phyloP scores from a whole-genome alignment of 2,888 invertebrate genomes.

The Lutraria lutraria region DNA sequence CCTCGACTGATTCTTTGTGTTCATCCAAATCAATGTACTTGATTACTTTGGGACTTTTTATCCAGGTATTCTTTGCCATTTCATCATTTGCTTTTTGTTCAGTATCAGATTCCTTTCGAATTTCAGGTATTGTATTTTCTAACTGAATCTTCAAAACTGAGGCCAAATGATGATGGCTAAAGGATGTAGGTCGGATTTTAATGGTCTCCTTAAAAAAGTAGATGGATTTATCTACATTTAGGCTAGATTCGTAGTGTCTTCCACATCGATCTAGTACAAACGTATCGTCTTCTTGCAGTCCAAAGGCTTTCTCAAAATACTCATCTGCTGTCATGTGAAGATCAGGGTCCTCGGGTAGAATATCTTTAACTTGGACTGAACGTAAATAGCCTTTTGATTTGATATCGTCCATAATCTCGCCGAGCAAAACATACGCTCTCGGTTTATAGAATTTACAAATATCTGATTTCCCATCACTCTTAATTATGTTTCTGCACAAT shows the following conservation, averaged over 20 bases:
- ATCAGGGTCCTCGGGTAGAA: slow-evolving; percentile 24
- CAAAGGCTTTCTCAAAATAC: slow-evolving; percentile 32
- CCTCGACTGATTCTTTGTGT: neutral
- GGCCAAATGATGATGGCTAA: slow-evolving; percentile 47
- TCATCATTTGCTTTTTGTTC: neutral
- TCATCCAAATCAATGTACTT: neutral
- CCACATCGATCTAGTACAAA: slow-evolving; percentile 54
- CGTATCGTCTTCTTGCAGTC: slow-evolving; percentile 21
- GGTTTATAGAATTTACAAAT: slow-evolving; percentile 26
- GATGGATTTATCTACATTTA: slow-evolving; percentile 26
- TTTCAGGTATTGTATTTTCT: neutral
- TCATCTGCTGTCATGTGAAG: neutral
- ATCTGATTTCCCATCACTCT: neutral
- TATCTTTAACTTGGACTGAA: slow-evolving; percentile 15
- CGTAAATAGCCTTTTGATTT: slow-evolving; percentile 1
- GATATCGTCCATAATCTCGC: slow-evolving; percentile 17
- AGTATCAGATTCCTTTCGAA: neutral
- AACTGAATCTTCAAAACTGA: slow-evolving; percentile 36
- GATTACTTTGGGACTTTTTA: slow-evolving; percentile 51
- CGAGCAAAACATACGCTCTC: slow-evolving; percentile 45
- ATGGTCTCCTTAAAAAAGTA: slow-evolving; percentile 28
- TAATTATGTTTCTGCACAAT: slow-evolving; percentile 6
- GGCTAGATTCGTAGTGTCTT: slow-evolving; percentile 36
- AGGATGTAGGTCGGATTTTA: slow-evolving; percentile 30
- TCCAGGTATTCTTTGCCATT: neutral